Evolutionary conservation across 1,140 invertebrate species (phyloP), one percentile per base, ranked within the genome.

Genomic region (Hermetia illucens): DNA sequence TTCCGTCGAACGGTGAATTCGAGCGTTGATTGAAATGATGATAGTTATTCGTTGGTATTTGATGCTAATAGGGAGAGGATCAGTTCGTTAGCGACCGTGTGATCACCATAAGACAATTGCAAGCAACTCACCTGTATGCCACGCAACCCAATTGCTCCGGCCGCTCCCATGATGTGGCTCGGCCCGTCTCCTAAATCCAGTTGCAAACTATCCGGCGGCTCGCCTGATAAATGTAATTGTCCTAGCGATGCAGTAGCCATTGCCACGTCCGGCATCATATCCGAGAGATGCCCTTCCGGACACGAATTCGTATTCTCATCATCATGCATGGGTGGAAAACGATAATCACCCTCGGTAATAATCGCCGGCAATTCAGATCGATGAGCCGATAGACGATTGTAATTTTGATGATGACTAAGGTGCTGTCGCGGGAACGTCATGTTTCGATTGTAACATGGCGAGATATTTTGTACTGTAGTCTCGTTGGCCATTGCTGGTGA

Each of bases 221-320:
- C 57, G 22, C 42, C 46, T 12, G 40, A 43, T 17, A 63, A 43
- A 47, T 77, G 74, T 34, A 82, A 63, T 42, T 77, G 75, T 10
- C 71, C 71, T 27, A 84, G 64, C 1, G 79, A 79, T 3, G 78
- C 71, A 1, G 82, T 84, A 21, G 82, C 82, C 79, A 87, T 83
- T n/a, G 84, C 82, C 33, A 88, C 83, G 58, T 88, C 84, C 2
- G 84, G 84, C 78, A 88, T 85, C 47, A 81, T 75, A 44, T 82
- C 81, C 34, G 81, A 85, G 22, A 86, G 61, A 48, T 79, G 75
- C 19, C 75, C 74, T 36, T 79, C 77, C 48, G 68, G 71, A 47
- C 72, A 72, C 8, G 67, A 70, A 50, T 70, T 72, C 42, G 61
- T 66, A 44, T 70, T 73, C 42, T 63, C 64, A 61, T 77, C 48